Evolutionary conservation across 2,888 invertebrate species (phyloP), one percentile per base, ranked within the genome.

Genomic region (Sphaerolaimus hirsutus): DNA sequence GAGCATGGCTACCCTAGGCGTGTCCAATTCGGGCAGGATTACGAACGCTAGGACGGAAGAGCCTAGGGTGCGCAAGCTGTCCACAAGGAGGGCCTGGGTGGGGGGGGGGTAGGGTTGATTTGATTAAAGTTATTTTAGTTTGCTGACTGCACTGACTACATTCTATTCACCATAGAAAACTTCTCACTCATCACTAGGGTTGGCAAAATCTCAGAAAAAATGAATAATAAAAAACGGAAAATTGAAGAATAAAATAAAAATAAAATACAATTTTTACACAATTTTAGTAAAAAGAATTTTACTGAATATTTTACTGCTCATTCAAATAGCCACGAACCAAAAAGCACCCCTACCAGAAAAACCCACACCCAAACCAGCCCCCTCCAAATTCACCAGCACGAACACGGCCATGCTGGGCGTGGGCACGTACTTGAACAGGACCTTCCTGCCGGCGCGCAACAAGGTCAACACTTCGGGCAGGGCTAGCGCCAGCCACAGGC

Each of bases 1-100:
- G 52, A 91, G 69, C 82, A 86, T 84, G 29, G 83, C 81, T 25
- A 83, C 87, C 65, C 83, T 81, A 46, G 87, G 78, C 12, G 82
- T 81, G 66, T 89, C 86, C 54, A 89, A 66, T 60, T 82, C 78
- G 1, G 89, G 89, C 45, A 91, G 70, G 41, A 89, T 76, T 50
- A 77, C 75, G 64, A 84, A 81, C 59, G 82, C 76, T 54, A 89
- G 71, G 32, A 86, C 63, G 0, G 77, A 80, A 53, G 83, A 66
- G 41, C 91, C 91, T 47, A 81, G 69, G 0, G 81, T 77, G 61
- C 84, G 83, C 44, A 81, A 70, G 4, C 81, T 78, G 68, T 91
- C 89, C 63, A 81, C 77, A 42, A 81, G 58, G 54, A 79, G 75
- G 46, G 83, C 58, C 66, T 67, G 50, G 12, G n/a, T n/a, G n/a